Percentiles rank a stretch among this genome's conserved stretches.
These are phyloP conservation scores for Chascanopsetta lugubris DNA, from an alignment of 2,113 vertebrate genomes.

Conservation along the genomic window DNA sequence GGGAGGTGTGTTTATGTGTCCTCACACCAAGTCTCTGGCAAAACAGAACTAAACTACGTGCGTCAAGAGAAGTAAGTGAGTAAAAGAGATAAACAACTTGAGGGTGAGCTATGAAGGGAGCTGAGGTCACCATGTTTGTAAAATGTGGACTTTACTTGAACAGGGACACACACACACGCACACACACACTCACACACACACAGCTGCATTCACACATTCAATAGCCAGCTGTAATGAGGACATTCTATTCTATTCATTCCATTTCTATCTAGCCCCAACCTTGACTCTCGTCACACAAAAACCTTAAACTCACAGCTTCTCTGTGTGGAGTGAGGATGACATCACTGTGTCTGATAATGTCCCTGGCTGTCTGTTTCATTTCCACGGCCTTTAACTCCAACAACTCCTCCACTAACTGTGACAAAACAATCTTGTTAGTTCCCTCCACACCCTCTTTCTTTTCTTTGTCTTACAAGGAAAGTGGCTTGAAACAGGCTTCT, in stretches of 20 bases:
- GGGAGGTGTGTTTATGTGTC: too few species aligned
- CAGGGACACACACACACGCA: not conserved
- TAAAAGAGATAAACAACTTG: too few species aligned
- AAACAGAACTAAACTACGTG: too few species aligned
- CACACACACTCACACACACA: not conserved
- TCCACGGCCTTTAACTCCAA: constrained; percentile 41
- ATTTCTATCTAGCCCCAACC: constrained; percentile 9
- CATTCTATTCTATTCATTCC: constrained; percentile 31
- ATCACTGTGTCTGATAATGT: constrained; percentile 40
- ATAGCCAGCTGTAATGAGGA: constrained; percentile 8
- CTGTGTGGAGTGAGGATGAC: not conserved
- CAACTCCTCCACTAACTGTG: constrained; percentile 58
- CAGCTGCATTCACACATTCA: constrained; percentile 5
- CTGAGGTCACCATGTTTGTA: too few species aligned
- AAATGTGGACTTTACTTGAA: too few species aligned
- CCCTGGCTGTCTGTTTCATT: constrained; percentile 52
- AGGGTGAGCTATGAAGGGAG: too few species aligned
- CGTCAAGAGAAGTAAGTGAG: too few species aligned
- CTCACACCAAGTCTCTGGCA: too few species aligned
- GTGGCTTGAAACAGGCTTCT: not conserved
- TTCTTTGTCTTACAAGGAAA: not conserved
- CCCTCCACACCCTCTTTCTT: constrained; percentile 13
- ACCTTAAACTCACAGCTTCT: constrained; percentile 3
- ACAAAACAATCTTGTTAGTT: constrained; percentile 70
- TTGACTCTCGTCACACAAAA: constrained; percentile 31